These are phyloP conservation scores for Apeira syringaria DNA, from an alignment of 2,888 invertebrate genomes.

Conservation along the genomic window DNA sequence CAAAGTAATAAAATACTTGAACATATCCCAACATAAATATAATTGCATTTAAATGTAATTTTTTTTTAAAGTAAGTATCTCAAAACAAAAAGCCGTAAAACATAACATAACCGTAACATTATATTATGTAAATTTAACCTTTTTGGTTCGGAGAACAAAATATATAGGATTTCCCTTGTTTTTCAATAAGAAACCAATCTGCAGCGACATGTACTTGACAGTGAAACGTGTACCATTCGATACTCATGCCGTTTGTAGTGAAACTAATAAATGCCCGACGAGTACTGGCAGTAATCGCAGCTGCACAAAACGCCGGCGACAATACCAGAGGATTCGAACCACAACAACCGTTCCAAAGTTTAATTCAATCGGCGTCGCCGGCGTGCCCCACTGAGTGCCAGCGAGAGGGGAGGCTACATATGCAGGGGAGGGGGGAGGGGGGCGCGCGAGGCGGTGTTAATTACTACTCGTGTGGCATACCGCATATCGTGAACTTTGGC, in stretches of 20 bases:
- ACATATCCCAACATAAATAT: too few species aligned
- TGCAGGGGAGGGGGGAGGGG: conserved; percentile 38
- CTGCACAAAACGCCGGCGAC: conserved; percentile 73
- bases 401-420: conserved; percentile 27
- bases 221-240: conserved; percentile 19
- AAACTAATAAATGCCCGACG: conserved; percentile 74
- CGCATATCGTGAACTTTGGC: conserved; percentile 81
- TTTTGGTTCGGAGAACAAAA: too few species aligned
- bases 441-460: conserved; percentile 71
- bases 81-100: too few species aligned
- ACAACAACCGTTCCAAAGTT: conserved; percentile 79
- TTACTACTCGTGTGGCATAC: conserved; percentile 79
- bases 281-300: conserved; percentile 77
- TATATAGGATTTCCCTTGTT: too few species aligned
- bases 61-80: too few species aligned
- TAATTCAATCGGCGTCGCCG: conserved; percentile 81
- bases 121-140: too few species aligned
- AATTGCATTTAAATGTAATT: too few species aligned
- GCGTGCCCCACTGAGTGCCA: conserved; percentile 62
- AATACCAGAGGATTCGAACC: conserved; percentile 76
- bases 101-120: too few species aligned
- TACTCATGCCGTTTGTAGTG: conserved; percentile 33
- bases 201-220: conserved; percentile 16
- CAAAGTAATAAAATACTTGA: too few species aligned
- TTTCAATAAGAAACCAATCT: conserved; percentile 1